Evolutionary conservation across 2,113 vertebrate species (phyloP).

Genomic region (Axis porcinus): DNA sequence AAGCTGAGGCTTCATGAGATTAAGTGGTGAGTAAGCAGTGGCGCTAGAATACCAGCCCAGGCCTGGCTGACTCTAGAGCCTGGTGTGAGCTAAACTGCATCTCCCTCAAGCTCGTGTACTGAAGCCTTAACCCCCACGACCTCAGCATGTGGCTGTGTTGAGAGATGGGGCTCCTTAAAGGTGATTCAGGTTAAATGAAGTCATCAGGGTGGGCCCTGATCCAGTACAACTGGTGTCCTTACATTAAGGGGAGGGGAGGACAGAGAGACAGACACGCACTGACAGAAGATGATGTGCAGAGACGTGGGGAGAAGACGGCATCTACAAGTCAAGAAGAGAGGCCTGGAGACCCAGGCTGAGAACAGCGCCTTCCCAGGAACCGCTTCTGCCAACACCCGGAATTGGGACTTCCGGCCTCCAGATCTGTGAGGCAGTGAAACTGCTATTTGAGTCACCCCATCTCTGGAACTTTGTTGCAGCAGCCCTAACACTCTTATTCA

Average conservation of each 20-base stretch:
- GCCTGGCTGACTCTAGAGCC: neutral
- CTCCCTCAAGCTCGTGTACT: no score
- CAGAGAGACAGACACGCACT: neutral
- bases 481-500: no score
- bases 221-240: neutral
- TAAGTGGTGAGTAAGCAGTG: neutral
- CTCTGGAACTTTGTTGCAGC: neutral
- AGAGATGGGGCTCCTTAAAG: neutral
- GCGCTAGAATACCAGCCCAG: neutral
- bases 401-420: neutral
- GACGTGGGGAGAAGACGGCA: accelerated
- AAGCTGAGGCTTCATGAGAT: neutral
- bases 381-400: neutral
- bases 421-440: neutral
- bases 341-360: neutral
- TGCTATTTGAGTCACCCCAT: no score
- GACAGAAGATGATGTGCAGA: neutral
- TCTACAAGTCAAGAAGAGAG: neutral
- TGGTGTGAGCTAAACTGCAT: neutral
- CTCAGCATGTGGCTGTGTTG: neutral
- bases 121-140: neutral
- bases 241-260: neutral
- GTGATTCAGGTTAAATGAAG: neutral
- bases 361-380: neutral
- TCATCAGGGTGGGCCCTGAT: neutral